Evolutionary conservation across 1,140 invertebrate species (phyloP).

Genomic region (Apolygus lucorum): DNA sequence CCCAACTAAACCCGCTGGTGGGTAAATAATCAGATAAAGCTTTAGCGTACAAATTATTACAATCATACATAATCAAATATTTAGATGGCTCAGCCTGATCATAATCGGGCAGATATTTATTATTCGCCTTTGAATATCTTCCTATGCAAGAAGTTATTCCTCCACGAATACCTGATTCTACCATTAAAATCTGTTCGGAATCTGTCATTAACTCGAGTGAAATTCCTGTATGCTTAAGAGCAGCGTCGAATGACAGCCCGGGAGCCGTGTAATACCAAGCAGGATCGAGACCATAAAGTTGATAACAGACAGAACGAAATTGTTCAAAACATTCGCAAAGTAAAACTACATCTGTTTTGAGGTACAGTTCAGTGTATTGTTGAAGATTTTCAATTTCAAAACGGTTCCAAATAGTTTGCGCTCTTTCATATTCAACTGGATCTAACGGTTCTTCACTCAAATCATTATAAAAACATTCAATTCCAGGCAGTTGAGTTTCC

Average conservation of each 20-base stretch:
- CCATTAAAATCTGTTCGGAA: too few relatives aligned
- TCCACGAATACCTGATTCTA: conserved; percentile 33
- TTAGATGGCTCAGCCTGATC: conserved; percentile 36
- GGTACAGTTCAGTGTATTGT: background rate
- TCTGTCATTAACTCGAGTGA: conserved; percentile 43
- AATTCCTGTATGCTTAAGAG: conserved; percentile 36
- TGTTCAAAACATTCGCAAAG: too few relatives aligned
- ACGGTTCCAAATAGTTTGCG: background rate
- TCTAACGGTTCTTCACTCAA: background rate
- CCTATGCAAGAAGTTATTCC: conserved; percentile 36
- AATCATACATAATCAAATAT: conserved; percentile 44
- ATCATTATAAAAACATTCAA: too few relatives aligned
- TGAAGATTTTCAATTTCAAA: background rate
- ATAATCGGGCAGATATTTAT: conserved; percentile 41
- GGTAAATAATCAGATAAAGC: too few relatives aligned
- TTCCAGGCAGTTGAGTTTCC: too few relatives aligned
- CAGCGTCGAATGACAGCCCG: conserved; percentile 32
- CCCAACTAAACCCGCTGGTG: too few relatives aligned
- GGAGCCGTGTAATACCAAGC: conserved; percentile 39
- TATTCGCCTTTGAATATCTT: conserved; percentile 42
- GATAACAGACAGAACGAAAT: conserved; percentile 38
- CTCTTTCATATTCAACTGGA: background rate
- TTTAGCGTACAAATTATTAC: too few relatives aligned
- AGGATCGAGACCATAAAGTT: too few relatives aligned
- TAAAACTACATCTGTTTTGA: conserved; percentile 34